These are phyloP conservation scores for Bombus consobrinus DNA, from an alignment of 1,140 invertebrate species.

Conservation along the genomic window DNA sequence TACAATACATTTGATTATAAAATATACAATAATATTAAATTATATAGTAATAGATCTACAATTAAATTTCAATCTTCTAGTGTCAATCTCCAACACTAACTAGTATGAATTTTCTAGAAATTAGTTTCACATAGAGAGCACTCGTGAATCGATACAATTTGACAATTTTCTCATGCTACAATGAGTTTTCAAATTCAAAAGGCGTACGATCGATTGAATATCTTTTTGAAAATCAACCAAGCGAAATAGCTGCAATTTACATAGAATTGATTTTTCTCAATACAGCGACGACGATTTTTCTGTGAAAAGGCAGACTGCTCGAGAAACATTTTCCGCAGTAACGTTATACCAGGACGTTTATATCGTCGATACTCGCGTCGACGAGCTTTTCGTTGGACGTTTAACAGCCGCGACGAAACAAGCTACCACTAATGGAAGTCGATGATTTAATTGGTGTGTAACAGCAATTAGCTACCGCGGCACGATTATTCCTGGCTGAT, in stretches of 20 bases:
- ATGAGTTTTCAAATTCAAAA: too few species aligned
- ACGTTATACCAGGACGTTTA: not conserved
- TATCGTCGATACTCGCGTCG: not conserved
- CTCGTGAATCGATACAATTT: too few species aligned
- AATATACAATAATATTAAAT: too few species aligned
- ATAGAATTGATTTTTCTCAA: not conserved
- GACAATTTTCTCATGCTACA: too few species aligned
- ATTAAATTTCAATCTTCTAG: too few species aligned
- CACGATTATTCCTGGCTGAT: constrained; percentile 58
- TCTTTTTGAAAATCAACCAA: not conserved
- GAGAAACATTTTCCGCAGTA: not conserved
- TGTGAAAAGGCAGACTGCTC: not conserved
- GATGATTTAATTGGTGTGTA: constrained; percentile 63
- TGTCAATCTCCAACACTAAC: too few species aligned
- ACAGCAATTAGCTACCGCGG: constrained; percentile 57
- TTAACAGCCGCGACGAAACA: constrained; percentile 27
- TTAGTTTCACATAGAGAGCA: too few species aligned
- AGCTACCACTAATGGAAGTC: constrained; percentile 55
- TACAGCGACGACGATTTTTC: not conserved
- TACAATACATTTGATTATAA: too few species aligned
- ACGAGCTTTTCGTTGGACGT: constrained; percentile 21
- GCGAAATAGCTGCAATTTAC: not conserved
- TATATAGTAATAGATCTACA: too few species aligned
- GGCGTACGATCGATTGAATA: not conserved
- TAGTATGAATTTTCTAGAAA: too few species aligned